Evolutionary conservation across 1,140 invertebrate species (phyloP).

Genomic region (Doryteuthis pealeii): DNA sequence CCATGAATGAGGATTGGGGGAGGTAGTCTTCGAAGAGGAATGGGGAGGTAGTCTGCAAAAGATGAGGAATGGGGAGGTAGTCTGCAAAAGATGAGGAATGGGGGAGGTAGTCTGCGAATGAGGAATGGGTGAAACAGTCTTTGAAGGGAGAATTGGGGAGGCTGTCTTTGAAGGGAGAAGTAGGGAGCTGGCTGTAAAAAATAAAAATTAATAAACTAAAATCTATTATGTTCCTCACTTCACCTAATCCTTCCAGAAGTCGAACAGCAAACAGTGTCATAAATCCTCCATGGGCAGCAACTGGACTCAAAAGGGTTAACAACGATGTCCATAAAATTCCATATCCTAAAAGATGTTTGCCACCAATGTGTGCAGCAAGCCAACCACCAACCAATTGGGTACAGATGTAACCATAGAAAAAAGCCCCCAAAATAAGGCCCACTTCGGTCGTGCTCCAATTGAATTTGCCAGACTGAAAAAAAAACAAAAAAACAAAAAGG

Average conservation of each 20-base stretch:
- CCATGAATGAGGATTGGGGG: too few species aligned
- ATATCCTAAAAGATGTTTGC: constrained; percentile 76
- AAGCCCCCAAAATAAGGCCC: constrained; percentile 80
- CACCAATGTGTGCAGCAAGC: constrained; percentile 78
- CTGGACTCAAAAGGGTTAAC: constrained; percentile 79
- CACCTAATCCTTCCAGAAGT: constrained; percentile 85
- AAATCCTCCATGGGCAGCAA: constrained; percentile 70
- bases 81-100: too few species aligned
- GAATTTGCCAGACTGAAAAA: constrained; percentile 66
- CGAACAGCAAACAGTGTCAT: constrained; percentile 73
- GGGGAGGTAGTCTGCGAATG: too few species aligned
- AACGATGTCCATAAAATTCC: constrained; percentile 78
- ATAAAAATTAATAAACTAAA: too few species aligned
- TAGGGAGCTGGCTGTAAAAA: too few species aligned
- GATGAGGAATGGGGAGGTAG: too few species aligned
- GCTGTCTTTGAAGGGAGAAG: too few species aligned
- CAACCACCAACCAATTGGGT: constrained; percentile 67
- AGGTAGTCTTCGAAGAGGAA: too few species aligned
- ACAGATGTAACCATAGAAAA: constrained; percentile 78
- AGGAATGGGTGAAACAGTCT: too few species aligned
- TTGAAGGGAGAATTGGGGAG: too few species aligned
- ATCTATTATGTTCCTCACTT: constrained; percentile 64
- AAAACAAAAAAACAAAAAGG: constrained; percentile 10
- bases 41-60: too few species aligned
- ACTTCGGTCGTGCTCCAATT: constrained; percentile 77